Conservation (phyloP, 2,888 invertebrate species). For the Leucophora obtusa region DNA sequence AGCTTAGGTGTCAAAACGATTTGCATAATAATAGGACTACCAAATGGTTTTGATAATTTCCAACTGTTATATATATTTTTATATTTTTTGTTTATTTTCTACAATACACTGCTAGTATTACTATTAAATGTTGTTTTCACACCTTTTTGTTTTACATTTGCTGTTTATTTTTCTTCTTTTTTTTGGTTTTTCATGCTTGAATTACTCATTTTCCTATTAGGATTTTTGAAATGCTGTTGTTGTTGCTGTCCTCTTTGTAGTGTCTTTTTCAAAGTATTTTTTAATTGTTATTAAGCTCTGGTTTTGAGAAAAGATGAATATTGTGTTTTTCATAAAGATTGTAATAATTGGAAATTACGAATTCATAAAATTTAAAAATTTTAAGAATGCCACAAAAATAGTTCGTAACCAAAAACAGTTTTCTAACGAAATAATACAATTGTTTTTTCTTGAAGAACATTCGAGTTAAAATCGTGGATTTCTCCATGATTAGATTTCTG, state of each 20-base stretch:
- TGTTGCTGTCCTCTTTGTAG: constrained; percentile 24
- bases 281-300: constrained; percentile 15
- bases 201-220: constrained; percentile 42
- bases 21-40: constrained; percentile 61
- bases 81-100: constrained; percentile 3
- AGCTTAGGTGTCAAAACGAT: constrained; percentile 59
- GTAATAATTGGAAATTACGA: too few species aligned
- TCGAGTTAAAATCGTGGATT: too few species aligned
- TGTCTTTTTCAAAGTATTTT: background rate
- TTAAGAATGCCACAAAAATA: too few species aligned
- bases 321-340: background rate
- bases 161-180: constrained; percentile 16
- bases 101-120: constrained; percentile 21
- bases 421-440: too few species aligned
- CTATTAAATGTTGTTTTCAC: constrained; percentile 48
- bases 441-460: too few species aligned
- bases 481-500: too few species aligned
- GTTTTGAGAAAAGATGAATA: background rate
- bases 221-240: constrained; percentile 3
- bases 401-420: too few species aligned
- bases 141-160: constrained; percentile 28
- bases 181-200: constrained; percentile 37
- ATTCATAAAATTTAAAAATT: too few species aligned
- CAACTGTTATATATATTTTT: constrained; percentile 7
- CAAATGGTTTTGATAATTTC: constrained; percentile 60